Evolutionary conservation across 1,140 invertebrate genomes (phyloP).

Genomic region (Heterodera schachtii): DNA sequence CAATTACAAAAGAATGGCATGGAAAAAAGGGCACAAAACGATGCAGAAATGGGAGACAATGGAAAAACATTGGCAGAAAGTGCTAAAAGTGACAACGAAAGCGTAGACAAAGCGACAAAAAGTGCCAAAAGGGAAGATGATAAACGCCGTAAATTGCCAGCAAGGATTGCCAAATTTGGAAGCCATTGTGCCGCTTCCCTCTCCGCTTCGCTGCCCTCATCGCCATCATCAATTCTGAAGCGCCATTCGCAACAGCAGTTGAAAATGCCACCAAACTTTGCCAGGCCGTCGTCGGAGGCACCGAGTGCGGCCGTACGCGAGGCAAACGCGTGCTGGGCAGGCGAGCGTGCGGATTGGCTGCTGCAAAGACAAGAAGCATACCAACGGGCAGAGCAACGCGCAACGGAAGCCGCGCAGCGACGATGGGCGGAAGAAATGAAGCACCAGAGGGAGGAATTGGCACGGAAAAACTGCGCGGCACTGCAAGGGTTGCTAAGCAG

Average conservation of each 20-base stretch:
- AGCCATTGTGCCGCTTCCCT: background rate
- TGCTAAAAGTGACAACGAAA: background rate
- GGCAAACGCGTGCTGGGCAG: background rate
- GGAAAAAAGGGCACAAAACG: conserved; percentile 1
- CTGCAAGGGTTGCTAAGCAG: background rate
- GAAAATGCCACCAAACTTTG: background rate
- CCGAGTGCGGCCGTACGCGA: background rate
- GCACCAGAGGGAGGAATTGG: background rate
- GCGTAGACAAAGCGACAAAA: too few relatives aligned
- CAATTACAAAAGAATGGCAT: background rate
- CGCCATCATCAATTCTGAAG: background rate
- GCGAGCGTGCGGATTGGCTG: conserved; percentile 1
- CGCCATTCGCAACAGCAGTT: background rate
- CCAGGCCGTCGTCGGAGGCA: background rate
- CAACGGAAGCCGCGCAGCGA: background rate
- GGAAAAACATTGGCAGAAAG: conserved; percentile 3
- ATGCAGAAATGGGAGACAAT: background rate
- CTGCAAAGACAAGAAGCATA: background rate
- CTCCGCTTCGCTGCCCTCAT: background rate
- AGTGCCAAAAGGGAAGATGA: background rate
- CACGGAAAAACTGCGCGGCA: background rate
- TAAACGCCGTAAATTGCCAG: background rate
- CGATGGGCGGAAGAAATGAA: background rate
- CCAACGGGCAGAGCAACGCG: background rate
- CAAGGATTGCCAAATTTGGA: background rate